phyloP scores from a whole-genome alignment of 2,888 invertebrate species.

The Cephalotes varians region DNA sequence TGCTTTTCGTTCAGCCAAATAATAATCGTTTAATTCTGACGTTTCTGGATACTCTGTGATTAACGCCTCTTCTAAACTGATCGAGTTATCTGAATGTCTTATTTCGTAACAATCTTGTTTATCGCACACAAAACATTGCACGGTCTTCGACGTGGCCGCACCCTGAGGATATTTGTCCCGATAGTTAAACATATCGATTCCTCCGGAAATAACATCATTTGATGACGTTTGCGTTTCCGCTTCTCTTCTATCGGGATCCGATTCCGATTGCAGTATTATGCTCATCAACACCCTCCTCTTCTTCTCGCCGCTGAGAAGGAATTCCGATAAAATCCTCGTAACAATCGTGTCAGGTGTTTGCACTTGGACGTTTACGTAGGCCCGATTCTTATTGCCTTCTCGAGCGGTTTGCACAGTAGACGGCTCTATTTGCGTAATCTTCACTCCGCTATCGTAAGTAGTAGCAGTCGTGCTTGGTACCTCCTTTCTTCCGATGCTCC shows the following conservation, averaged over 20 bases:
- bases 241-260: conserved; percentile 11
- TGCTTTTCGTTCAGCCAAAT: not conserved
- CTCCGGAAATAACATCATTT: conserved; percentile 32
- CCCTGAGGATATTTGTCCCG: not conserved
- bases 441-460: conserved; percentile 14
- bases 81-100: not conserved
- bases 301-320: conserved; percentile 50
- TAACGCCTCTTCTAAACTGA: conserved; percentile 14
- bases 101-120: conserved; percentile 38
- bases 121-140: conserved; percentile 15
- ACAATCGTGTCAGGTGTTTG: conserved; percentile 68
- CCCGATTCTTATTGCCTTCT: conserved; percentile 32
- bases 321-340: conserved; percentile 65
- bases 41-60: conserved; percentile 20
- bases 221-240: conserved; percentile 18
- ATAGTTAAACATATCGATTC: conserved; percentile 2
- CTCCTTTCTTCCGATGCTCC: not conserved
- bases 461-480: not conserved
- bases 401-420: conserved; percentile 4
- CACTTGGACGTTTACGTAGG: conserved; percentile 59
- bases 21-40: not conserved
- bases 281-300: conserved; percentile 61
- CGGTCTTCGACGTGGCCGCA: not conserved
- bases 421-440: conserved; percentile 18
- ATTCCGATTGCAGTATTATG: conserved; percentile 57